Evolutionary conservation across 2,797 vertebrate genomes (phyloP).

Genomic region (Rhodeus uyekii): DNA sequence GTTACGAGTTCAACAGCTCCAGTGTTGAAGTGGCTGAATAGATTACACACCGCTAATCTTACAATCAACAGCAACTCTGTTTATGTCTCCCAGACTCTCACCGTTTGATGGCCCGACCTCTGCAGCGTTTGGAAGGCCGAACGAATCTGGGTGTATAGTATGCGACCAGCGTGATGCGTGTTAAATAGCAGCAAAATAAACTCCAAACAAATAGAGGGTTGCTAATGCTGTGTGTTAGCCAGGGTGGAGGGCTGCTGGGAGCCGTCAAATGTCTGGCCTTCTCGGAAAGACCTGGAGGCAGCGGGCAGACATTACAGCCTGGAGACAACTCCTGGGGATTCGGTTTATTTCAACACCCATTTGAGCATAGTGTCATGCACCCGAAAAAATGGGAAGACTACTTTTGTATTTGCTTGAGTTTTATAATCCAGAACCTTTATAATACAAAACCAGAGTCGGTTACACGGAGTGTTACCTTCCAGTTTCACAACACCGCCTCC

Average conservation of each 20-base stretch:
- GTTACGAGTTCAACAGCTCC: constrained; percentile 29
- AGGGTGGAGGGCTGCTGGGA: constrained; percentile 37
- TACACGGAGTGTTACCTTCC: constrained; percentile 27
- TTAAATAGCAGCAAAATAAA: constrained; percentile 52
- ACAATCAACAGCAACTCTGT: constrained; percentile 34
- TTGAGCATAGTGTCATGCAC: constrained; percentile 16
- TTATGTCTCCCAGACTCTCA: constrained; percentile 13
- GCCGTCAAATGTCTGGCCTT: constrained; percentile 30
- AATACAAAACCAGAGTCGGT: constrained; percentile 2
- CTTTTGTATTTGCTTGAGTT: constrained; percentile 31
- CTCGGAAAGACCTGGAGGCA: constrained; percentile 15
- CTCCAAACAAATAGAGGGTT: constrained; percentile 58
- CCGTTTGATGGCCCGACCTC: constrained; percentile 1
- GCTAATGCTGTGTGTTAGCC: constrained; percentile 50
- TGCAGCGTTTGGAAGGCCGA: neutral
- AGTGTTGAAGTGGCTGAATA: constrained; percentile 8
- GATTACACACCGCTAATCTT: constrained; percentile 31
- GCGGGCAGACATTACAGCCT: constrained; percentile 27
- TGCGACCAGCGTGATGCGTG: constrained; percentile 2
- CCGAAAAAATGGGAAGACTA: constrained; percentile 22
- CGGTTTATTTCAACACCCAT: constrained; percentile 33
- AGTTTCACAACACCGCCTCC: constrained; percentile 17
- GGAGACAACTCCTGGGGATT: constrained; percentile 26
- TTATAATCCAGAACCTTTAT: constrained; percentile 35
- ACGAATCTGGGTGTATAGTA: constrained; percentile 25